Base-by-base conservation (phyloP, 2,888 invertebrate species). In the Neelides folsomi region DNA sequence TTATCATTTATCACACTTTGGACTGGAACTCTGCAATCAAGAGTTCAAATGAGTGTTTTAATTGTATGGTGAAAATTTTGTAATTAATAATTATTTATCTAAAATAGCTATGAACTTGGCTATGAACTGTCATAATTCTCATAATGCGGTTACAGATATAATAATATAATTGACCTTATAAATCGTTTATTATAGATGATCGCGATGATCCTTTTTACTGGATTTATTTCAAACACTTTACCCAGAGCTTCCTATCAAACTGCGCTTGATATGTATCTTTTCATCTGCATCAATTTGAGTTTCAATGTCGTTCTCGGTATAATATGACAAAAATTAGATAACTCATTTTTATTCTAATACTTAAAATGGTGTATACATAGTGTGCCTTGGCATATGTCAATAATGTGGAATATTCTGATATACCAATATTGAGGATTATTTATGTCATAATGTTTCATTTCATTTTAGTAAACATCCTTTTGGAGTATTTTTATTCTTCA, bases 201-300 rank as follows among this genome's bases (percentile, higher is more conserved):
- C 10, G 50, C 44, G 10, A 56, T 54, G 48, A 34, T 58, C 12
- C 41, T 59, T 2, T 61, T 58, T 36, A 49, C 54, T 12, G 41
- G 50, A 2, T 41, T 61, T n/a, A 45, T 55, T 16, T 42, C 56
- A 19, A 18, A 36, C 10, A 12, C 53, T 16, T 55, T 58, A 36
- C 59, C 59, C 2, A 51, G 52, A 49, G 61, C 59, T 10, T 58
- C 59, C 4, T 61, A 61, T 45, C 59, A 61, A 43, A 61, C 61
- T 16, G 61, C 61, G 9, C 41, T 61, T 35, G 61, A 61, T 20
- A 55, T 61, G 42, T 61, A 59, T 42, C 55, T 61, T n/a, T 61
- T 61, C 27, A 55, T 57, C 37, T 54, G 57, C 27, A 46, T 53
- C 6, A 52, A 57, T 1, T 56, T 56, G 19, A 53, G 55, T 42